Evolutionary conservation across 2,797 vertebrate species (phyloP), one percentile per base, ranked within the genome.

Genomic region (Rhinophrynus dorsalis): DNA sequence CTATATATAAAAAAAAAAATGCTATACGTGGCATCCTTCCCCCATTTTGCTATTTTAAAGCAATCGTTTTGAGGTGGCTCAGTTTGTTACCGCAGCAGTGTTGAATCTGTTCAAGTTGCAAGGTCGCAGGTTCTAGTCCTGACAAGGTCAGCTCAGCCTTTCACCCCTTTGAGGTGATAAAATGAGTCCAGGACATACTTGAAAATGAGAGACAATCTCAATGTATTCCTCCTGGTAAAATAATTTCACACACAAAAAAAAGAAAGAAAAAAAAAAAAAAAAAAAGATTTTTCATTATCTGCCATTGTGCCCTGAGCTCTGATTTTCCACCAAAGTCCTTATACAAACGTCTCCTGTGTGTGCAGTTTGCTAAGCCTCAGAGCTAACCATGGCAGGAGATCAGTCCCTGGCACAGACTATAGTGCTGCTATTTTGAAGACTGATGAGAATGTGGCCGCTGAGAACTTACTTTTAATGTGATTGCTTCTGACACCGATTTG

Each of bases 311-410:
- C 55, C 45, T 38, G 32, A 68, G 65, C 66, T 75, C 76, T 55
- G 60, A 61, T 73, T 78, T 79, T 80, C 61, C 61, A 77, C 67
- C 71, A 63, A 55, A 66, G 58, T 55, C 67, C 86, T 74, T 87
- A 83, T 83, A 71, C 77, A 77, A 81, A 84, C 85, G 79, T 82
- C 82, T 75, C 77, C 76, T 65, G 78, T 81, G 78, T 82, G 51
- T 77, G 80, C 1, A 48, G 26, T 77, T 72, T 3, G 79, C 80
- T 65, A 78, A 75, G 76, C 75, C 79, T 76, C 32, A 78, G 82
- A 79, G 80, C 18, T 62, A 79, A 82, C 80, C 74, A 48, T 86
- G 88, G 85, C 86, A 88, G 76, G 2, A 84, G 86, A 89, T 90
- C 85, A 88, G 82, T 85, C 84, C 58, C 76, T 0, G 18, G 59